phyloP scores from a whole-genome alignment of 2,888 invertebrate species.

The Odontothrips loti region DNA sequence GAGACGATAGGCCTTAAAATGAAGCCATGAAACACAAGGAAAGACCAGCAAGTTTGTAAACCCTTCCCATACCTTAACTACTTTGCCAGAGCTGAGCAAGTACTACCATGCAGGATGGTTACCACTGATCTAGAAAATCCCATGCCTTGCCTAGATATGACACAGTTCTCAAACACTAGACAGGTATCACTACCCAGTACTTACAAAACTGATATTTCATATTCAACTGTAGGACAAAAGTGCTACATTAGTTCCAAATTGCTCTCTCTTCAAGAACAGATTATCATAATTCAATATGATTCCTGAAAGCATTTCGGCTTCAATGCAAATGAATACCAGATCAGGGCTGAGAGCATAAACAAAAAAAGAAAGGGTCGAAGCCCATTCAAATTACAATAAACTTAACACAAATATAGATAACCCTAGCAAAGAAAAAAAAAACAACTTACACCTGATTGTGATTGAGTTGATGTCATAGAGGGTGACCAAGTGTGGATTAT shows the following conservation, averaged over 20 bases:
- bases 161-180: not conserved
- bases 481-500: not conserved
- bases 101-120: conserved; percentile 3
- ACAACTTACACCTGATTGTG: conserved; percentile 6
- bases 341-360: not conserved
- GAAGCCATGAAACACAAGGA: not conserved
- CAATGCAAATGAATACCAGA: not conserved
- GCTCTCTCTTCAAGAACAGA: no score
- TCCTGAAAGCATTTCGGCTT: no score
- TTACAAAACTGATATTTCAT: no score
- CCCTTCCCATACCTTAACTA: conserved; percentile 12
- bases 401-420: not conserved
- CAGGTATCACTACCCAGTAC: no score
- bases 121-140: conserved; percentile 8
- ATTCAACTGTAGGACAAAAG: no score
- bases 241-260: no score
- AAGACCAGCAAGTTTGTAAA: conserved; percentile 13
- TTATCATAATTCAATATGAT: no score
- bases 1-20: not conserved
- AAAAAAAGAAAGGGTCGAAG: not conserved
- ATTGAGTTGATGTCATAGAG: not conserved
- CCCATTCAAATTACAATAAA: not conserved
- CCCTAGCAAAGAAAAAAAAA: not conserved
- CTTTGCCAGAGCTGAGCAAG: not conserved
- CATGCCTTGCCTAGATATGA: not conserved